Evolutionary conservation across 2,113 vertebrate genomes (phyloP), one percentile per base, ranked within the genome.

Genomic region (Reinhardtius hippoglossoides): DNA sequence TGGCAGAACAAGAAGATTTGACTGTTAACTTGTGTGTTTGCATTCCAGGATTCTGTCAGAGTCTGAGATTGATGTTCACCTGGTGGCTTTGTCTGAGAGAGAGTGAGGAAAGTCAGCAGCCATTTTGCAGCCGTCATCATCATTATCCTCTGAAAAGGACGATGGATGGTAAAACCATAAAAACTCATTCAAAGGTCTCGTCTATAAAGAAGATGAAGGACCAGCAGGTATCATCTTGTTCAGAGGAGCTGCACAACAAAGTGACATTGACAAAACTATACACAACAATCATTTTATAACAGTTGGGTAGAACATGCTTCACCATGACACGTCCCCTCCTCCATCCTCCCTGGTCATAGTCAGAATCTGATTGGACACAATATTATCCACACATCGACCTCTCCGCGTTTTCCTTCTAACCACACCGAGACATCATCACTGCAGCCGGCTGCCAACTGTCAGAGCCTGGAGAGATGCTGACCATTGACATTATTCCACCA

Each of bases 71-170:
- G 96, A 98, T 57, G 76, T 91, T 83, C 96, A 97, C 83, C 95
- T 98, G 83, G 93, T 98, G 86, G 94, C 96, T 91, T 92, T 97
- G 93, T 96, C 96, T 89, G 96, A 98, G 89, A 95, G 95, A 91
- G 96, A 98, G 92, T 97, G 95, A 94, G 48, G 67, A 40, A 31
- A 55, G 50, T 15, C 62, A 31, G 68, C 68, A 23, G 42, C 50
- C 27, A 21, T 65, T 63, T 68, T 66, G 24, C 69, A n/a, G 74
- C 69, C 1, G 44, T 44, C 58, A 0, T 7, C 31, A 24, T 56
- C 7, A 20, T 44, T 20, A 16, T 6, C 26, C 44, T 56, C 44
- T 57, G 40, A 66, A 75, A 68, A 63, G 12, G 4, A 87, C 24
- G 24, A 57, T 58, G 24, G 56, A 70, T 15, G 0, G 44, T 13